Percentiles rank a stretch among this genome's conserved stretches.
Evolutionary conservation across 2,113 vertebrate genomes (phyloP).

Genomic region (Strix uralensis): DNA sequence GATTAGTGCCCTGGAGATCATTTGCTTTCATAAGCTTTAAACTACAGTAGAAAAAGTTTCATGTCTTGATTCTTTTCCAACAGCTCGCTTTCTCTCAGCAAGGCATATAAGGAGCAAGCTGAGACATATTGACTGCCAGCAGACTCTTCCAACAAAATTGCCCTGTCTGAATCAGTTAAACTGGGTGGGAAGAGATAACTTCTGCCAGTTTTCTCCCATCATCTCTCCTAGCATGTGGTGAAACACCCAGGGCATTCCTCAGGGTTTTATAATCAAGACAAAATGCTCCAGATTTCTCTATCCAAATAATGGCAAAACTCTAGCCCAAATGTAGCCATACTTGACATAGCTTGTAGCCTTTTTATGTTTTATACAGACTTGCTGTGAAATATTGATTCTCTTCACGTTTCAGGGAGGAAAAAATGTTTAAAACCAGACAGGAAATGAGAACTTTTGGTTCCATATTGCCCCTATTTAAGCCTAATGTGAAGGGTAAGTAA

Average conservation of each 20-base stretch:
- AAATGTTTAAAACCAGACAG: not conserved
- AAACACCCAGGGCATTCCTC: slow-evolving; percentile 51
- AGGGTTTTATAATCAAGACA: slow-evolving; percentile 50
- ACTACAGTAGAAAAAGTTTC: slow-evolving; percentile 71
- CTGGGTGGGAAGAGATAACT: slow-evolving; percentile 66
- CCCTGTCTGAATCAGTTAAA: slow-evolving; percentile 74
- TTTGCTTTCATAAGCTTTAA: slow-evolving; percentile 77
- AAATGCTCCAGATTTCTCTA: slow-evolving; percentile 63
- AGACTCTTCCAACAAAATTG: slow-evolving; percentile 70
- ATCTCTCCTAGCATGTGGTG: slow-evolving; percentile 26
- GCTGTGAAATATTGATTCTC: slow-evolving; percentile 41
- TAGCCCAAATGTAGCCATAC: not conserved
- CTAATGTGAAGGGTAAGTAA: not conserved
- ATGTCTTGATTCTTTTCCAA: slow-evolving; percentile 73
- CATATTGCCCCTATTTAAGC: slow-evolving; percentile 3
- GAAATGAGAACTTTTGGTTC: not conserved
- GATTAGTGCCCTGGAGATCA: slow-evolving; percentile 73
- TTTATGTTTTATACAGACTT: slow-evolving; percentile 37
- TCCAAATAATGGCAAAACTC: slow-evolving; percentile 26
- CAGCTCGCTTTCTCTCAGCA: slow-evolving; percentile 60
- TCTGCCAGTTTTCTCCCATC: slow-evolving; percentile 65
- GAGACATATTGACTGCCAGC: slow-evolving; percentile 75
- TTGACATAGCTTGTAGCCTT: not conserved
- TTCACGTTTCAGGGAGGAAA: not conserved
- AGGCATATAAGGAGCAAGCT: slow-evolving; percentile 71